Base-by-base conservation (phyloP, 2,888 invertebrate genomes). In the Peribatodes rhomboidaria region DNA sequence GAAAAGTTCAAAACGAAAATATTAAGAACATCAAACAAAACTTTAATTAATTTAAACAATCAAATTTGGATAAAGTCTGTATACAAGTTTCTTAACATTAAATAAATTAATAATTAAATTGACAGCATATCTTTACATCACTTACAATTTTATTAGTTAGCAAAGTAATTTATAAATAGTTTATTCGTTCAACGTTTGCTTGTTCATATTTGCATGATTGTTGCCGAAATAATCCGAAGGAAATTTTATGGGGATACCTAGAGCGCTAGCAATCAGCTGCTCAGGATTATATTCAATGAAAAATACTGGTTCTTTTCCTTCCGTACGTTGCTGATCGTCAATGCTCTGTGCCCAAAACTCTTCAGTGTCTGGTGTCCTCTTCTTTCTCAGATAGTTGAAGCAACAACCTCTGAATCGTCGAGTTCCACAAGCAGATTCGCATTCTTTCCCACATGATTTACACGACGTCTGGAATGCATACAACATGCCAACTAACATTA, bases 371-470 rank as follows among this genome's bases (percentile, higher is more conserved):
- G 77, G 75, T 1, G 80, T 81, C 35, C 90, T 85, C 70, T 95
- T 89, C 83, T 94, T 95, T 77, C 95, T 94, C 74, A 95, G 84
- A 78, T 95, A 96, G 84, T 96, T 96, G 88, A 95, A 95, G 80
- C 96, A 96, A 80, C 95, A 96, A 0, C 95, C 94, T 14, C 95
- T 87, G 82, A 95, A 96, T 73, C 94, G 94, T 14, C 95, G 88
- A 0, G 95, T 95, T 2, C 95, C 95, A 73, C 96, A 96, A 0
- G 95, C 94, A 0, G 93, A 84, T 46, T 94, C 90, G 71, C 96
- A 96, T 81, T 95, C 95, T 10, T 93, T 88, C 1, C 95, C 96
- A 74, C 96, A 96, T 2, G 95, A 95, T 71, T 94, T 94, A 76
- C 95, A 96, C 1, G 94, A 93, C 16, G 94, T 81, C 10, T 81